phyloP scores from a whole-genome alignment of 2,888 invertebrate species.

The Pristionchus exspectatus region DNA sequence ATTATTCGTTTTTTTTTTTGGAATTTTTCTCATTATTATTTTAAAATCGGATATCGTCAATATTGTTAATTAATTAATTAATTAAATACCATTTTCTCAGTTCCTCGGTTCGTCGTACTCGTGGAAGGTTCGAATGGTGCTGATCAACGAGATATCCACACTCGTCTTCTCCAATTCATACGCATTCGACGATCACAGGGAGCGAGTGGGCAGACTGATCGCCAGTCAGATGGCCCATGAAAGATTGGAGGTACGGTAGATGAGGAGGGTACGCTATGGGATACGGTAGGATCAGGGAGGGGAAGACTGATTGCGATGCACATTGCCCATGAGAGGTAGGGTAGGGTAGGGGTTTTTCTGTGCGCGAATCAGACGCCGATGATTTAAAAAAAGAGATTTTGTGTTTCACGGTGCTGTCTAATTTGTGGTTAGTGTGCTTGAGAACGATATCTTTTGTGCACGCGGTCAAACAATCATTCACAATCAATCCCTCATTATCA shows the following conservation, averaged over 20 bases:
- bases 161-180: conserved; percentile 82
- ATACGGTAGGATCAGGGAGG: background rate
- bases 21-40: no score
- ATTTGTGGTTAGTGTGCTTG: background rate
- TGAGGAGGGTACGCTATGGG: background rate
- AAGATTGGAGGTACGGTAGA: conserved; percentile 41
- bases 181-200: conserved; percentile 64
- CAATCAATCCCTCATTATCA: no score
- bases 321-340: background rate
- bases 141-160: conserved; percentile 79
- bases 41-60: background rate
- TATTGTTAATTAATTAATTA: background rate
- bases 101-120: conserved; percentile 64
- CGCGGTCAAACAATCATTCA: no score
- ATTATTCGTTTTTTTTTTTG: background rate
- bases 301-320: background rate
- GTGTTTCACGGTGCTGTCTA: no score
- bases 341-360: background rate
- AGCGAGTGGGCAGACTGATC: conserved; percentile 57
- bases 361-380: no score
- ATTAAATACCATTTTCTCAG: conserved; percentile 49
- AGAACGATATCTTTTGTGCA: background rate
- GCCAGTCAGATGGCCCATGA: conserved; percentile 49
- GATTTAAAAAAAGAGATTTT: background rate
- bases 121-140: conserved; percentile 82